These are phyloP conservation scores for Palythoa caribaeorum DNA, from an alignment of 92 coral and sea anemone genomes.

Conservation along the genomic window DNA sequence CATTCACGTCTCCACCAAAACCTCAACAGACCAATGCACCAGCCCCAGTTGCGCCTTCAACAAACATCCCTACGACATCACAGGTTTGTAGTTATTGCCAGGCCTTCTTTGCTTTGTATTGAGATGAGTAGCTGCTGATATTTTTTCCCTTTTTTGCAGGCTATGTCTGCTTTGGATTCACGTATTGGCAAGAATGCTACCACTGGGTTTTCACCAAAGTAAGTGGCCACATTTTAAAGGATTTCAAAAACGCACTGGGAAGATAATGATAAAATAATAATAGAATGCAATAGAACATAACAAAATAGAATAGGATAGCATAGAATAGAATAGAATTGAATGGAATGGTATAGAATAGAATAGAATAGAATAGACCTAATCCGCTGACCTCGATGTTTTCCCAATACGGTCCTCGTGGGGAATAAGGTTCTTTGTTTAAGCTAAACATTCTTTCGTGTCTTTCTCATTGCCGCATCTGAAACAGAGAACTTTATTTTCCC, in stretches of 20 bases:
- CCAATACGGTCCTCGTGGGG: too few species aligned
- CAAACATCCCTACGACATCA: slow-evolving; percentile 71
- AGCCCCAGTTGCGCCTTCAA: slow-evolving; percentile 38
- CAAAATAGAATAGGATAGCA: too few species aligned
- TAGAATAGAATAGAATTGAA: neutral
- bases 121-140: neutral
- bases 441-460: too few species aligned
- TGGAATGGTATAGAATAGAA: too few species aligned
- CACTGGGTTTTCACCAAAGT: slow-evolving; percentile 87
- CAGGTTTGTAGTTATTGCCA: slow-evolving; percentile 57
- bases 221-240: slow-evolving; percentile 8
- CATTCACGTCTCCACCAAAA: slow-evolving; percentile 67
- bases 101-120: neutral
- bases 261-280: too few species aligned
- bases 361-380: too few species aligned
- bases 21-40: slow-evolving; percentile 40
- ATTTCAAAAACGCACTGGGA: neutral
- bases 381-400: too few species aligned
- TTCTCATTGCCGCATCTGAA: too few species aligned
- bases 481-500: too few species aligned
- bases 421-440: too few species aligned
- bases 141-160: slow-evolving; percentile 40
- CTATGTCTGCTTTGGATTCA: slow-evolving; percentile 80
- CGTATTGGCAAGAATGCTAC: slow-evolving; percentile 84
- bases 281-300: neutral